These are phyloP conservation scores for Xylocopa sonorina DNA, from an alignment of 1,140 invertebrate genomes.

Conservation along the genomic window DNA sequence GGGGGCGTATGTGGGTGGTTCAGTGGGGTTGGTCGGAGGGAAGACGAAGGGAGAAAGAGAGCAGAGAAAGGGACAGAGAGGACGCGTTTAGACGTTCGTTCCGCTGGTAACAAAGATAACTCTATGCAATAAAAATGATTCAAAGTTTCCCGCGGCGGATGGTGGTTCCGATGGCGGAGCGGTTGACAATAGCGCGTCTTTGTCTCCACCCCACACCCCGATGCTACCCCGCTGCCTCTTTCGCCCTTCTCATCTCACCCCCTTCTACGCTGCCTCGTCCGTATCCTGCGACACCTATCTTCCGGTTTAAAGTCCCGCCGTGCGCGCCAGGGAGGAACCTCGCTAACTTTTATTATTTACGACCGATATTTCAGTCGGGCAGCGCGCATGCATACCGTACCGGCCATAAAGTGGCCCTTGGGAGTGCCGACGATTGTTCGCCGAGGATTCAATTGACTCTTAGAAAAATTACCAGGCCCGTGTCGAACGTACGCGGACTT, in stretches of 20 bases:
- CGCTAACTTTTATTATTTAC: slow-evolving; percentile 83
- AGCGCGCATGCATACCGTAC: slow-evolving; percentile 61
- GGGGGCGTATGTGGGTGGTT: too few species aligned
- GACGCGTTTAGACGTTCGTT: slow-evolving; percentile 81
- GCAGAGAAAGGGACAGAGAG: slow-evolving; percentile 60
- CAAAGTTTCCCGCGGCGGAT: slow-evolving; percentile 83
- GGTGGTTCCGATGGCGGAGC: slow-evolving; percentile 82
- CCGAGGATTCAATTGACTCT: slow-evolving; percentile 51
- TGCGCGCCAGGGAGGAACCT: slow-evolving; percentile 78
- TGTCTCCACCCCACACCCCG: slow-evolving; percentile 75
- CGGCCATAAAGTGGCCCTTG: slow-evolving; percentile 55
- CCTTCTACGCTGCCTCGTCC: slow-evolving; percentile 63
- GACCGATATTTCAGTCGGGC: slow-evolving; percentile 81
- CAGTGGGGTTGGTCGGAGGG: slow-evolving; percentile 5
- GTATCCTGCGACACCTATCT: slow-evolving; percentile 82
- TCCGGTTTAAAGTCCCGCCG: slow-evolving; percentile 82
- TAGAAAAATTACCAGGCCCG: background rate
- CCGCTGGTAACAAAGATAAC: slow-evolving; percentile 82
- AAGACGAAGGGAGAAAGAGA: slow-evolving; percentile 28
- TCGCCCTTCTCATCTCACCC: slow-evolving; percentile 68
- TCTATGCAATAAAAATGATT: slow-evolving; percentile 84
- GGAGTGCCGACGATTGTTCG: slow-evolving; percentile 33
- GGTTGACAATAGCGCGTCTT: slow-evolving; percentile 82
- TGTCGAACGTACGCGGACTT: background rate
- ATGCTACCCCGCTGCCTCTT: slow-evolving; percentile 61